A percentile compares a stretch with the other conserved stretches of the same genome.
These are phyloP conservation scores for Dreissena polymorpha DNA, from an alignment of 1,140 invertebrate genomes.

Conservation along the genomic window DNA sequence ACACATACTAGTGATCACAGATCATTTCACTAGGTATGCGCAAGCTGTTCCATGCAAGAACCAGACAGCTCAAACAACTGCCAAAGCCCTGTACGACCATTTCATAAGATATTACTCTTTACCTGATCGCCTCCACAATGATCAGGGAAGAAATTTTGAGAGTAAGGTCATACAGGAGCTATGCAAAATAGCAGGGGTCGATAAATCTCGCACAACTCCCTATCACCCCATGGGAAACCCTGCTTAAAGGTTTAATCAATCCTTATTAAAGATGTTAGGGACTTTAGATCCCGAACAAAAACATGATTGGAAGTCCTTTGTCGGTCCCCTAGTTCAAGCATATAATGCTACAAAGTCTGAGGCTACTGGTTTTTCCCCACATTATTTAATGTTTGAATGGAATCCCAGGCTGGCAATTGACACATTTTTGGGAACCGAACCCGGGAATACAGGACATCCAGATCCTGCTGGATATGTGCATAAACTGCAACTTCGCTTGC, in stretches of 20 bases:
- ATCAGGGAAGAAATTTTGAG: constrained; percentile 50
- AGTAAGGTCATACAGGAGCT: constrained; percentile 50
- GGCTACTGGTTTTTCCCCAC: constrained; percentile 25
- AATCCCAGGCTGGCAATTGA: constrained; percentile 25
- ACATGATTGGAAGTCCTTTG: constrained; percentile 20
- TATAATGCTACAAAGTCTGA: constrained; percentile 24
- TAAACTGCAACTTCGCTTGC: too few relatives aligned
- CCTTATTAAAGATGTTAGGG: constrained; percentile 15
- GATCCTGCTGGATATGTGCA: too few relatives aligned
- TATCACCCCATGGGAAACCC: constrained; percentile 46
- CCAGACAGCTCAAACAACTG: constrained; percentile 24
- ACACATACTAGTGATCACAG: constrained; percentile 50
- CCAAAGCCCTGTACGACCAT: constrained; percentile 13
- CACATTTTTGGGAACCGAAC: constrained; percentile 22
- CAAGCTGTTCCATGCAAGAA: constrained; percentile 33
- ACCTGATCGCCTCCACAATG: constrained; percentile 37
- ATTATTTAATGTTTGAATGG: constrained; percentile 31
- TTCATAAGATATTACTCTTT: constrained; percentile 24
- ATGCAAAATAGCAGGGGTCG: constrained; percentile 40
- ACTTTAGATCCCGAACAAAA: not conserved
- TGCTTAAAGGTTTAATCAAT: constrained; percentile 2
- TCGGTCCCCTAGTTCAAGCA: constrained; percentile 14
- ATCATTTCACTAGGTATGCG: constrained; percentile 55
- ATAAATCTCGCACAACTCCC: constrained; percentile 56
- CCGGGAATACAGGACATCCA: too few relatives aligned